Evolutionary conservation across 37 sponge, comb jelly and placozoan species (phyloP).

Genomic region (Bolinopsis microptera): DNA sequence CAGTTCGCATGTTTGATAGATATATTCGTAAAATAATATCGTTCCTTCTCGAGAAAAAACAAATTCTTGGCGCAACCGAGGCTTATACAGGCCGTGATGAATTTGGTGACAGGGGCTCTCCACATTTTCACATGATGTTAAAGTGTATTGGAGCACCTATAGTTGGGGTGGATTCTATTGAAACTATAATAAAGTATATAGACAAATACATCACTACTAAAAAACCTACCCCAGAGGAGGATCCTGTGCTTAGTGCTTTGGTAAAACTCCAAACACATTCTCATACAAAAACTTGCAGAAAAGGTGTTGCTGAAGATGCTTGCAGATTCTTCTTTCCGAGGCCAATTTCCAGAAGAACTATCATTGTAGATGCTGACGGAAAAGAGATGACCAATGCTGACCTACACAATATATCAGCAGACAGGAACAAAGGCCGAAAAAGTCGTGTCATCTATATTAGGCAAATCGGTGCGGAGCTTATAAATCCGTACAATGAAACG

Average conservation of each 20-base stretch:
- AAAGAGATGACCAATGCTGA: neutral
- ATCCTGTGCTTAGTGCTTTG: neutral
- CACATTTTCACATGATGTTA: neutral
- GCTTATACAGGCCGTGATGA: neutral
- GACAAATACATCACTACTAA: neutral
- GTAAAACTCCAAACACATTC: neutral
- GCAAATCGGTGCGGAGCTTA: neutral
- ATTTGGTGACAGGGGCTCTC: too few relatives aligned
- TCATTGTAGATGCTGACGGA: neutral
- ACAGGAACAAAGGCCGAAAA: neutral
- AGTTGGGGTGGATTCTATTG: neutral
- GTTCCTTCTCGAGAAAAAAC: neutral
- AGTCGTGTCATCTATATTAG: neutral
- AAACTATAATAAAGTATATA: neutral
- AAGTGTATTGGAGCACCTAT: neutral
- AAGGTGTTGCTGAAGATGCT: neutral
- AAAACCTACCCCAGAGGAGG: neutral
- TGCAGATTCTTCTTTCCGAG: neutral
- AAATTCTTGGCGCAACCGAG: neutral
- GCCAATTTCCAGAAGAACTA: neutral
- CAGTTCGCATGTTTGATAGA: neutral
- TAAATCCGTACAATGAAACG: neutral
- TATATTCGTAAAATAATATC: conserved; percentile 6
- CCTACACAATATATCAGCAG: neutral
- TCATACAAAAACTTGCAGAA: too few relatives aligned